These are phyloP conservation scores for Pinctada fucata DNA, from an alignment of 2,888 invertebrate species.

Conservation along the genomic window DNA sequence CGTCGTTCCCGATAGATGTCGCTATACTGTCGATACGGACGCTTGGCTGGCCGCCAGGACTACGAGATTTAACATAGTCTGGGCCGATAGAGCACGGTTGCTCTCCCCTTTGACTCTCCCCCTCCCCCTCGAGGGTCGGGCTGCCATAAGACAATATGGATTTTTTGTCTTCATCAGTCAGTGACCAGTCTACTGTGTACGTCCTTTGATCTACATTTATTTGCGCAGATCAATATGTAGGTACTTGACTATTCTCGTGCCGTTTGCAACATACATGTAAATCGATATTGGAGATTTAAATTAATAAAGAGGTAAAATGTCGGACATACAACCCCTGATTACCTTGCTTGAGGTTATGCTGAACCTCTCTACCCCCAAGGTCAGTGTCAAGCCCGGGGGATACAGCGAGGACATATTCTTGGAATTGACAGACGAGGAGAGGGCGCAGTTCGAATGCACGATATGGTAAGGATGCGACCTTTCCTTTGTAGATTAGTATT, in stretches of 20 bases:
- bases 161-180: too few species aligned
- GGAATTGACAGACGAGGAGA: conserved; percentile 69
- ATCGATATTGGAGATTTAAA: background rate
- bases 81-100: background rate
- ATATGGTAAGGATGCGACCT: conserved; percentile 63
- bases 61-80: background rate
- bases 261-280: background rate
- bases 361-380: conserved; percentile 48
- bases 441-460: conserved; percentile 68
- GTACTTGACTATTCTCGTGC: too few species aligned
- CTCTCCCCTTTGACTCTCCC: background rate
- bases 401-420: conserved; percentile 72
- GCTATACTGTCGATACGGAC: background rate
- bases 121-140: background rate
- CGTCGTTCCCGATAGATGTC: background rate
- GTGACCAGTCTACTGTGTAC: too few species aligned
- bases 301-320: conserved; percentile 36
- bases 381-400: conserved; percentile 70
- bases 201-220: too few species aligned
- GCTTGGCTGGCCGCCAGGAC: background rate
- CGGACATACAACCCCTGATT: conserved; percentile 57
- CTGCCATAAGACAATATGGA: too few species aligned
- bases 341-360: conserved; percentile 67
- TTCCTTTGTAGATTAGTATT: background rate
- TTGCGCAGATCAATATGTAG: too few species aligned